Evolutionary conservation across 2,113 vertebrate species (phyloP), one percentile per base, ranked within the genome.

Genomic region (Chrysemys picta): DNA sequence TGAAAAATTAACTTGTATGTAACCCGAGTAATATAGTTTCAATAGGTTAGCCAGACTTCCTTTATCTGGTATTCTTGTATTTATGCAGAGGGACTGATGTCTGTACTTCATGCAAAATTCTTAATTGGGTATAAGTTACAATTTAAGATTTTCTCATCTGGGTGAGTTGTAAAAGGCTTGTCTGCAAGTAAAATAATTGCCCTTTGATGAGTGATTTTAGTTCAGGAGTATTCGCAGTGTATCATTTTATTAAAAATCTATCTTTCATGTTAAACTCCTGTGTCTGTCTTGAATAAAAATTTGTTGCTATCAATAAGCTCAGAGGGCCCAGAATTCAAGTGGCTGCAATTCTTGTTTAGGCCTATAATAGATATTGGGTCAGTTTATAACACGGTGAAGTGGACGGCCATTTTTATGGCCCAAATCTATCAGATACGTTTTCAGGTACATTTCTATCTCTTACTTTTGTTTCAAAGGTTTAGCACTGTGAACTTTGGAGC

Each of bases 391-490:
- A 96, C 95, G 87, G 85, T 89, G 79, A 65, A 92, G 27, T 85
- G 82, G 16, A 8, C 85, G 87, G 56, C 29, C 62, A 79, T 95
- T 89, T 97, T 95, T 92, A 75, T 93, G 94, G 89, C 57, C 47
- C 56, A 82, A 0, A 75, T 84, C 25, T 62, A 82, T 27, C 69
- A 82, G 83, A 91, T 82, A 93, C 84, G 27, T 92, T 95, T 97
- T 95, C 95, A 97, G 89, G n/a, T 88, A 42, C 42, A 31, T 62
- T 91, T 92, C 76, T 91, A 88, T 82, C 95, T 96, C 94, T 93
- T 96, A 85, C 87, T 80, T 96, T 95, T 96, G 92, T 96, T 62
- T 94, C 93, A 76, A 35, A 92, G 92, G 38, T 78, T 83, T 65
- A 80, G 50, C 78, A 17, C 65, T 59, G 31, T 54, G 42, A 38